Evolutionary conservation across 2,888 invertebrate genomes (phyloP).

Genomic region (Cheilosia soror): DNA sequence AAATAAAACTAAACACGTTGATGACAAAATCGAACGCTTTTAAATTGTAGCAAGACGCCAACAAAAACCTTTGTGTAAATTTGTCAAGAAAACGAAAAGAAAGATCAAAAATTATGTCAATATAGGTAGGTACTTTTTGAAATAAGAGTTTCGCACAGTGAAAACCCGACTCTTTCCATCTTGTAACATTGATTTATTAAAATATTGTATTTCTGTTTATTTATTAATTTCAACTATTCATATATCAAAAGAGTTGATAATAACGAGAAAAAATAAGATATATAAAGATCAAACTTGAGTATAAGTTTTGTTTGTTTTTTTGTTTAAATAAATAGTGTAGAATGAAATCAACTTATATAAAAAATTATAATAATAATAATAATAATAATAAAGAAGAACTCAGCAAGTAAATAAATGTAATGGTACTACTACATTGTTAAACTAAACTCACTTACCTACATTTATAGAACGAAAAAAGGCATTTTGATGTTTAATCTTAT

Average conservation of each 20-base stretch:
- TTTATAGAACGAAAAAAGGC: conserved; percentile 58
- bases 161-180: conserved; percentile 9
- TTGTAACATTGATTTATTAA: conserved; percentile 50
- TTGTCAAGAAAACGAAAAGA: neutral
- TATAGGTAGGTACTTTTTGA: too few species aligned
- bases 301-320: conserved; percentile 42
- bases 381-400: conserved; percentile 16
- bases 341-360: conserved; percentile 64
- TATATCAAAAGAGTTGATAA: conserved; percentile 68
- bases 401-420: conserved; percentile 52
- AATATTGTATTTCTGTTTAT: conserved; percentile 45
- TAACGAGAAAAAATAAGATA: conserved; percentile 51
- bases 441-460: conserved; percentile 63
- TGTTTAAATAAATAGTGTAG: conserved; percentile 70
- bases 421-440: conserved; percentile 44
- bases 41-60: too few species aligned
- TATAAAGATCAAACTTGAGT: conserved; percentile 67
- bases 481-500: conserved; percentile 72
- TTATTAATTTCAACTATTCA: conserved; percentile 72
- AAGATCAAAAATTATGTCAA: too few species aligned
- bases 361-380: conserved; percentile 13
- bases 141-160: neutral
- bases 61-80: neutral
- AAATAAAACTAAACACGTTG: too few species aligned
- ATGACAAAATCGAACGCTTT: too few species aligned